Evolutionary conservation across 1,140 invertebrate species (phyloP), one percentile per base, ranked within the genome.

Genomic region (Calephelis nemesis): DNA sequence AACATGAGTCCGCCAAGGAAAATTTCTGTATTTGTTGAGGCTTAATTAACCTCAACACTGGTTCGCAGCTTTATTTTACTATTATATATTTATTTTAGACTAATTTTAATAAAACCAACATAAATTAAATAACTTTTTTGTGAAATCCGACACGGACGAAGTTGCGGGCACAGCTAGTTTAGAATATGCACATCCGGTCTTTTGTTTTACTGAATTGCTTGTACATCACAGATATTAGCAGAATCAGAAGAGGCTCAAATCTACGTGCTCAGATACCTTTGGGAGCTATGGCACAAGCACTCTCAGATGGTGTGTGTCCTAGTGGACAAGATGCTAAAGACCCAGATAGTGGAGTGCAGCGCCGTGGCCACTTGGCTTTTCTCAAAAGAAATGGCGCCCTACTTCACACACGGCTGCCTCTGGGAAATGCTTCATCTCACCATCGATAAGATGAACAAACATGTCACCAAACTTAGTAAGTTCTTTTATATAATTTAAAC

Each of bases 361-460:
- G 96, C 98, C 9, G 98, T 99, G 10, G 98, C 98, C 40, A 99
- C 98, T 78, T 99, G 98, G 99, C 96, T 99, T 67, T 99, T 99
- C 92, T 98, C 98, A 5, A 97, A 97, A 92, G 98, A 99, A 85
- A 99, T 99, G 98, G 94, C 94, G 30, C 88, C 94, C 8, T 97
- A 98, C 87, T 99, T 99, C 86, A 98, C 98, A 0, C 98, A 97
- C 95, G 94, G 96, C 77, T 99, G 98, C 84, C 94, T 99, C n/a
- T 99, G 98, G 98, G 98, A 99, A 93, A 97, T 99, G 66, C 92
- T 99, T 11, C 98, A 99, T 90, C 92, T 98, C 60, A 99, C 98
- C 1, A 98, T 99, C 70, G 96, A 97, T 75, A 99, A 99, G 92
- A 99, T 99, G 96, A 98, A 97, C 81, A 98, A 98, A 84, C 97